These are phyloP conservation scores for Sparidentex hasta DNA, from an alignment of 2,797 vertebrate species.

Conservation along the genomic window DNA sequence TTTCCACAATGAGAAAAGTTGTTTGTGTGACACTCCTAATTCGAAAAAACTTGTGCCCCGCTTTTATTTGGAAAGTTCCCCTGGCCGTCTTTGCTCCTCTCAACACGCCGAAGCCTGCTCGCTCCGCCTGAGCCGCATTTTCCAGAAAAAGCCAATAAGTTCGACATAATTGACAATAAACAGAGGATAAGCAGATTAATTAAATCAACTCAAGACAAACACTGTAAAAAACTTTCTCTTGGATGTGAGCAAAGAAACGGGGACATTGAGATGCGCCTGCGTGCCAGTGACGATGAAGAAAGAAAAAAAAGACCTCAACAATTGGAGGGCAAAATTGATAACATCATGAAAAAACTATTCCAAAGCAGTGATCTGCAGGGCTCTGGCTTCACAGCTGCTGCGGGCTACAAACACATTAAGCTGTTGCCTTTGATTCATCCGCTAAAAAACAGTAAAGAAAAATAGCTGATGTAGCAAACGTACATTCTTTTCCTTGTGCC, in stretches of 20 bases:
- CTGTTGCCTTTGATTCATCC: slow-evolving; percentile 27
- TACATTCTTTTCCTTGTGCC: slow-evolving; percentile 9
- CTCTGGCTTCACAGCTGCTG: slow-evolving; percentile 14
- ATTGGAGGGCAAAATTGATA: slow-evolving; percentile 48
- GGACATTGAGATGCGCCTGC: not conserved
- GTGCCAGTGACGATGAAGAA: slow-evolving; percentile 25
- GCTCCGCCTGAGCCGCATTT: slow-evolving; percentile 59
- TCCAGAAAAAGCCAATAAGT: slow-evolving; percentile 61
- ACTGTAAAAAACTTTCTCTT: slow-evolving; percentile 47
- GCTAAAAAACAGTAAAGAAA: not conserved
- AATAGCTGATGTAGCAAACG: slow-evolving; percentile 7
- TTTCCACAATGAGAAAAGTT: slow-evolving; percentile 82
- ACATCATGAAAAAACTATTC: slow-evolving; percentile 48
- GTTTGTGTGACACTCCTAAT: slow-evolving; percentile 78
- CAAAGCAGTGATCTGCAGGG: slow-evolving; percentile 34
- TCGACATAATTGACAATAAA: slow-evolving; percentile 73
- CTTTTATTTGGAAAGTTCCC: slow-evolving; percentile 82
- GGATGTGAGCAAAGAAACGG: slow-evolving; percentile 22
- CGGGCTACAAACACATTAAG: slow-evolving; percentile 39
- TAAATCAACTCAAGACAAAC: slow-evolving; percentile 65
- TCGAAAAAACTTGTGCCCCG: slow-evolving; percentile 63
- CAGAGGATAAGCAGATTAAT: slow-evolving; percentile 68
- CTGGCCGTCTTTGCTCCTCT: slow-evolving; percentile 61
- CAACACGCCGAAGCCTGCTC: slow-evolving; percentile 38
- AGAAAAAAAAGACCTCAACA: slow-evolving; percentile 8